Base-by-base conservation (phyloP, 2,888 invertebrate species). In the Macrosiphum euphorbiae region DNA sequence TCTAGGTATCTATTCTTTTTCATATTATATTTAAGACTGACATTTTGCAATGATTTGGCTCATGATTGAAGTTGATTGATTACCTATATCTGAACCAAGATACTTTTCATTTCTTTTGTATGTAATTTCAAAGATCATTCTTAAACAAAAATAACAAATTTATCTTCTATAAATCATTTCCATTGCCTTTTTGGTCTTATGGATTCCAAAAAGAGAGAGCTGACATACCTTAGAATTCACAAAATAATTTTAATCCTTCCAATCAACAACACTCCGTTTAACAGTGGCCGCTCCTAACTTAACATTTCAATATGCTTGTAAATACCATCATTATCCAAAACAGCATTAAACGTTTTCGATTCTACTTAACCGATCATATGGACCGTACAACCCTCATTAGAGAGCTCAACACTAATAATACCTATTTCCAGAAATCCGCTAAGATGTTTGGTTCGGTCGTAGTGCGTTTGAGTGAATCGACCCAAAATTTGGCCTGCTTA, bases 171-270 rank as follows among this genome's bases (percentile, higher is more conserved):
- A 67, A n/a, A n/a, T 16, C 16, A 2, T 67, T 67, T 1, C n/a
- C n/a, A 16, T 67, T n/a, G 0, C 1, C 13, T 0, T n/a, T 67
- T 13, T n/a, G 1, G n/a, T 61, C 0, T 13, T n/a, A n/a, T 67
- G 4, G 5, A n/a, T n/a, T n/a, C 13, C 16, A 67, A n/a, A n/a
- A 4, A n/a, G 16, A 5, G n/a, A 16, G 7, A 67, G 1, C n/a
- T 67, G 16, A n/a, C 13, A 28, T 61, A 61, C n/a, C 61, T n/a
- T n/a, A 3, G 13, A 61, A n/a, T 61, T n/a, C 16, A 61, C 11
- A 61, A n/a, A 13, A 58, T 10, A 61, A 61, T 3, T 3, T 24
- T 3, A 4, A 61, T 61, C 4, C 0, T 28, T 61, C 58, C 28
- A 61, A 61, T 61, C 4, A 11, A 61, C n/a, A 61, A 28, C 3